Percentiles rank a stretch among this genome's conserved stretches.
Evolutionary conservation across 1,140 invertebrate species (phyloP).

Genomic region (Nasonia giraulti): DNA sequence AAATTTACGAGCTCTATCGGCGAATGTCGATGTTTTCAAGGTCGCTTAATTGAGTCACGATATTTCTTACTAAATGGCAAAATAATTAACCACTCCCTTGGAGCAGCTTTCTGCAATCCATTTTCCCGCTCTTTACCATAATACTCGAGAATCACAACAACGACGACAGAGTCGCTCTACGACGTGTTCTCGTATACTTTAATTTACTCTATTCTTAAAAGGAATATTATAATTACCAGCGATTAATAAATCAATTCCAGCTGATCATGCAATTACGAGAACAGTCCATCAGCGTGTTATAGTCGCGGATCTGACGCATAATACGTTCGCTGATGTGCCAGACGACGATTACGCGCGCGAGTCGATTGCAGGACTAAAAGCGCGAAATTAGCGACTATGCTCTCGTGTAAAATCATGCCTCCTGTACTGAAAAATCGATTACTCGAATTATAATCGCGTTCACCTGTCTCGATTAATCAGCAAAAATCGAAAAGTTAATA

Average conservation of each 20-base stretch:
- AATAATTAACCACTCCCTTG: no score
- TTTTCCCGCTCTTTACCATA: no score
- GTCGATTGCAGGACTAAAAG: background rate
- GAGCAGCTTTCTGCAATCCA: no score
- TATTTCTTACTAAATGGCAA: background rate
- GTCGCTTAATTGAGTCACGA: background rate
- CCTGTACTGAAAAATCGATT: slow-evolving; percentile 13
- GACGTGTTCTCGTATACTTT: no score
- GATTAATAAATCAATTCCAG: slow-evolving; percentile 37
- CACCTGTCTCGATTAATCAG: slow-evolving; percentile 23
- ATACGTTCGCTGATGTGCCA: background rate
- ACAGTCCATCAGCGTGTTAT: background rate
- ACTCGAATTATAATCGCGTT: slow-evolving; percentile 26
- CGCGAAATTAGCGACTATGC: background rate
- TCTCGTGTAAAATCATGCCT: background rate
- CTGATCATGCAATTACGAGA: slow-evolving; percentile 29
- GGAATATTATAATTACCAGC: slow-evolving; percentile 12
- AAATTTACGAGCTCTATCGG: background rate
- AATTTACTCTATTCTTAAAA: no score
- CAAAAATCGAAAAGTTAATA: background rate
- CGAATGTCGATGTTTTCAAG: background rate
- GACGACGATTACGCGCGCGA: background rate
- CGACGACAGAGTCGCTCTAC: background rate
- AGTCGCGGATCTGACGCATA: background rate
- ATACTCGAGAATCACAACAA: background rate